Percentiles rank a stretch among this genome's conserved stretches.
Evolutionary conservation across 2,113 vertebrate genomes (phyloP).

Genomic region (Epinephelus lanceolatus): DNA sequence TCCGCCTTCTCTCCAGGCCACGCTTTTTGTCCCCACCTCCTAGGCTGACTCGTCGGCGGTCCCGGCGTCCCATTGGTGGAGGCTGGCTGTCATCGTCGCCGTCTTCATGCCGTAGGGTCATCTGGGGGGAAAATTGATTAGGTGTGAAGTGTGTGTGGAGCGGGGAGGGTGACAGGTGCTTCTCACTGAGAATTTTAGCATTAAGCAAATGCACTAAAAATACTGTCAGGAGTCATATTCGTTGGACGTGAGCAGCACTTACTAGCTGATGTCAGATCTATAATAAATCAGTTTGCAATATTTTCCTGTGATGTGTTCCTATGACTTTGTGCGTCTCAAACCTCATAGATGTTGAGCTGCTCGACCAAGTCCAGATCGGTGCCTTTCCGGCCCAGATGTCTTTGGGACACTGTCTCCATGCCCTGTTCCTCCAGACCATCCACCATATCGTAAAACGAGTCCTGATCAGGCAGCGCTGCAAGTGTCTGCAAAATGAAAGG

Average conservation of each 20-base stretch:
- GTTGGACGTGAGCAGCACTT: neutral
- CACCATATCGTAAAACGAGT: conserved; percentile 95
- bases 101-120: conserved; percentile 89
- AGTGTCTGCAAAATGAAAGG: conserved; percentile 83
- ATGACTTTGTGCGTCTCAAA: conserved; percentile 62
- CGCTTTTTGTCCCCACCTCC: conserved; percentile 73
- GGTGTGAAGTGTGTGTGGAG: neutral
- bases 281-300: neutral
- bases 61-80: conserved; percentile 84
- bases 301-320: neutral
- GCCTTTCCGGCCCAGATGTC: conserved; percentile 92
- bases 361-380: conserved; percentile 94
- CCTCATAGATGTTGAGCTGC: conserved; percentile 97
- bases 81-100: conserved; percentile 87
- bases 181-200: neutral
- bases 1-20: conserved; percentile 91
- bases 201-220: neutral
- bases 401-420: conserved; percentile 90
- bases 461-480: conserved; percentile 93
- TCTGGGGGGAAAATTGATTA: conserved; percentile 72
- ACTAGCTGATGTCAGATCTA: neutral
- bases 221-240: conserved; percentile 4
- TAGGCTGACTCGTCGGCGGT: conserved; percentile 88
- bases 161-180: neutral
- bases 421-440: conserved; percentile 95